A percentile compares a stretch with the other conserved stretches of the same genome.
Conservation (phyloP, 2,113 vertebrate species). For the Potamarius usumacintae region DNA sequence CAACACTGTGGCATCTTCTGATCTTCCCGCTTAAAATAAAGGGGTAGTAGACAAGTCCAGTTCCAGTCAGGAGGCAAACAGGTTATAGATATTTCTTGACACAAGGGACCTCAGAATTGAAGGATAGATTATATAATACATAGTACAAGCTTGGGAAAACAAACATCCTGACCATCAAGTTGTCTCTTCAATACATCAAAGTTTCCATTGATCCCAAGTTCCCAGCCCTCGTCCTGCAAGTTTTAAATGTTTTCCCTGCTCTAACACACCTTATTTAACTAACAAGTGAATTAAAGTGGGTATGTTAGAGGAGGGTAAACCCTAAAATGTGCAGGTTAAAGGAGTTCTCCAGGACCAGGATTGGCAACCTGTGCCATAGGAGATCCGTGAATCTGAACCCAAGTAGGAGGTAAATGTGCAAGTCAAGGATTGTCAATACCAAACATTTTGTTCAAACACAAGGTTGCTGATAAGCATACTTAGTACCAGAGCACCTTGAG, state of each 20-base stretch:
- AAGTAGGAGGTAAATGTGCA: not conserved
- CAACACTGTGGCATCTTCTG: not conserved
- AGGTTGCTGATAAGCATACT: not conserved
- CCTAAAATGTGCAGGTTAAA: not conserved
- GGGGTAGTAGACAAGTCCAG: not conserved
- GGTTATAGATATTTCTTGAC: not conserved
- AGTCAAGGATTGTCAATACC: not conserved
- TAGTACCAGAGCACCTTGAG: not conserved
- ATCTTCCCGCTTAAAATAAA: not conserved
- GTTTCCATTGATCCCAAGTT: not conserved
- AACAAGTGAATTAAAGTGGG: not conserved
- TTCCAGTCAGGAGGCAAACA: not conserved
- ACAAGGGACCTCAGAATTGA: not conserved
- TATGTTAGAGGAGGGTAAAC: not conserved
- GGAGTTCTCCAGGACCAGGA: not conserved
- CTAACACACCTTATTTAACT: not conserved
- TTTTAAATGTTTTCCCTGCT: not conserved
- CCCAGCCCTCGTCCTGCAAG: not conserved
- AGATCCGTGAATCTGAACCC: not conserved
- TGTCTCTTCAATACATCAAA: not conserved
- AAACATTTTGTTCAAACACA: not conserved
- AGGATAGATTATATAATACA: not conserved
- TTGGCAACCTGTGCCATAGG: not conserved
- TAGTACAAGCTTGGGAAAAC: not conserved
- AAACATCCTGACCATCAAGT: too few species aligned